Base-by-base conservation (phyloP, 2,113 vertebrate species). In the Vireo altiloquus region DNA sequence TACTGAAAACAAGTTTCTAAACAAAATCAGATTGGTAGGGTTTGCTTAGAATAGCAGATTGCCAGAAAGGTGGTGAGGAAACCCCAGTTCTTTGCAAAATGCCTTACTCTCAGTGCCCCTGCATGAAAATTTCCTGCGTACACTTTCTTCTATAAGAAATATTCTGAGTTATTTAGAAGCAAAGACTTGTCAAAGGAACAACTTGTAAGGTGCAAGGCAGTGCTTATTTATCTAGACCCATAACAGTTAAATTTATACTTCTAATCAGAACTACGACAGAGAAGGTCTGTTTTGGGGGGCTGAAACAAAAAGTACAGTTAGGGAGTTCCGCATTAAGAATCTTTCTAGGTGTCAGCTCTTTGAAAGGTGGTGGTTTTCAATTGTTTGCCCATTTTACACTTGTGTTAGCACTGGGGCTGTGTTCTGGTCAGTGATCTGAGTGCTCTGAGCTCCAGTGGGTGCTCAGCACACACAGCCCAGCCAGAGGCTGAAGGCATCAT, bases 391-490 rank as follows among this genome's bases (percentile, higher is more conserved):
- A 6, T 33, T 71, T 84, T 33, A 11, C 30, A 9, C 30, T 46
- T 52, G 22, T 5, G 0, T 28, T 15, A 11, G 47, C 56, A 7
- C 12, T 31, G 19, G 54, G 54, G 9, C 50, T 0, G 11, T 9
- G 1, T 46, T 14, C 37, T 24, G 64, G 16, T 23, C 57, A 13
- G 47, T 17, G 20, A 18, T 22, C 11, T 4, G 4, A 54, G 49
- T 2, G 10, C 27, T 13, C 4, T 3, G n/a, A 81, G 42, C 53
- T 49, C 4, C 9, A 0, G 4, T 19, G 79, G 28, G 35, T 13
- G 7, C 59, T 42, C 8, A 10, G 68, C 18, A 4, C 28, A 5
- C 2, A 0, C 28, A 54, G 7, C 56, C n/a, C 39, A 28, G 56
- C 11, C 25, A 13, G 47, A 40, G 63, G 23, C 64, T 66, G 64